Evolutionary conservation across 1,140 invertebrate genomes (phyloP).

Genomic region (Solenopsis invicta): DNA sequence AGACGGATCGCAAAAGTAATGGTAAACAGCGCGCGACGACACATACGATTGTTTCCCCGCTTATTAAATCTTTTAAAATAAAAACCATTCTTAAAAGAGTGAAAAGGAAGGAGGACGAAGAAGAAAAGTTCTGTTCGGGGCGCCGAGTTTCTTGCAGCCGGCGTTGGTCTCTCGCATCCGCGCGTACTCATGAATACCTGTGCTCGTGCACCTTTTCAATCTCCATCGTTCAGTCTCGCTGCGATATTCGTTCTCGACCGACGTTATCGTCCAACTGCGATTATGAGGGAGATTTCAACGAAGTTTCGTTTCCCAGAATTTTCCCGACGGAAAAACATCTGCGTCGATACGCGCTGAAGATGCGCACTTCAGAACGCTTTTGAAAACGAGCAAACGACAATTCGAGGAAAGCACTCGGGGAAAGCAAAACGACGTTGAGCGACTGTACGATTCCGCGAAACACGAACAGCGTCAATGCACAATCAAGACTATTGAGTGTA

Average conservation of each 20-base stretch:
- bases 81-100: conserved; percentile 3
- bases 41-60: background rate
- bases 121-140: conserved; percentile 7
- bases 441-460: background rate
- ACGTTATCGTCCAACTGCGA: conserved; percentile 27
- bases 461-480: background rate
- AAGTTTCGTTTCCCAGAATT: conserved; percentile 18
- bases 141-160: background rate
- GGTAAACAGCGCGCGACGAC: background rate
- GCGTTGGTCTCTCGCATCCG: background rate
- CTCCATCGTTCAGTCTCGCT: conserved; percentile 39
- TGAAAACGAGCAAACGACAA: background rate
- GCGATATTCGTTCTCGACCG: conserved; percentile 42
- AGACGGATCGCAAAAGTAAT: background rate
- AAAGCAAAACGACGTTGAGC: background rate
- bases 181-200: conserved; percentile 29
- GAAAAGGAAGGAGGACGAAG: background rate
- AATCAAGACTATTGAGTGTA: background rate
- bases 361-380: background rate
- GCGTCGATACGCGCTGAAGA: background rate
- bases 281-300: conserved; percentile 49
- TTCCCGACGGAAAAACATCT: conserved; percentile 2
- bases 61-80: conserved; percentile 13
- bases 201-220: conserved; percentile 40
- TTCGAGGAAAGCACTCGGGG: too few relatives aligned